Percentiles rank a stretch among this genome's conserved stretches.
Evolutionary conservation across 1,140 invertebrate species (phyloP).

Genomic region (Cotesia glomerata): DNA sequence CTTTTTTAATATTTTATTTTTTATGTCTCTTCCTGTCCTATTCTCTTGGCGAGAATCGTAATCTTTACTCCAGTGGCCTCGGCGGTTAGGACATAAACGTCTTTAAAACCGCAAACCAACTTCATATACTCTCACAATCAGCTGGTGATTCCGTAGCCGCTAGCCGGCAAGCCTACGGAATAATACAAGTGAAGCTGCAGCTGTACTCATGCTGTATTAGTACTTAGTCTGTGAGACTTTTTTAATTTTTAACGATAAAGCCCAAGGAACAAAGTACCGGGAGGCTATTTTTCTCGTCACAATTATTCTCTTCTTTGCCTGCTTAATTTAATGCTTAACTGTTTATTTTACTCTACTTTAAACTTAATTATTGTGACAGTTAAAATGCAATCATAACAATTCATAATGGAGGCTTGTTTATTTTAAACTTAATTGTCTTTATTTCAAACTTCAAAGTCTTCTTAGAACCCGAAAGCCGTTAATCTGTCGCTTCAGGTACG

Average conservation of each 20-base stretch:
- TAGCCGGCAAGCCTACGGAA: neutral
- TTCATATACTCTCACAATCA: neutral
- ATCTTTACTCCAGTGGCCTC: neutral
- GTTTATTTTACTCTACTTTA: no score
- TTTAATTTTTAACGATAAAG: neutral
- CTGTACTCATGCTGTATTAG: neutral
- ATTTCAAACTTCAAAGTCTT: no score
- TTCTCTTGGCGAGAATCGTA: neutral
- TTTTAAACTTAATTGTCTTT: no score
- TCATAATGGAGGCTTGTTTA: no score
- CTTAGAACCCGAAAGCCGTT: no score
- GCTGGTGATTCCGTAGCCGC: neutral
- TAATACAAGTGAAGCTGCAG: neutral
- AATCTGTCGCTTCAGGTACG: no score
- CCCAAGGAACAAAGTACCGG: neutral
- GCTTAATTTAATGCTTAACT: no score
- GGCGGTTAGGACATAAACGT: neutral
- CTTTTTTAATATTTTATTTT: neutral
- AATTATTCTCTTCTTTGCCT: no score
- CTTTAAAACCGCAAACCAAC: constrained; percentile 1
- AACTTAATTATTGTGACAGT: no score
- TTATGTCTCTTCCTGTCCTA: constrained; percentile 3
- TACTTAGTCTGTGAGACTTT: neutral
- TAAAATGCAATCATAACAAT: no score
- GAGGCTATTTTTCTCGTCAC: neutral